Base-by-base conservation (phyloP, 2,888 invertebrate genomes). In the Microplitis manilae region DNA sequence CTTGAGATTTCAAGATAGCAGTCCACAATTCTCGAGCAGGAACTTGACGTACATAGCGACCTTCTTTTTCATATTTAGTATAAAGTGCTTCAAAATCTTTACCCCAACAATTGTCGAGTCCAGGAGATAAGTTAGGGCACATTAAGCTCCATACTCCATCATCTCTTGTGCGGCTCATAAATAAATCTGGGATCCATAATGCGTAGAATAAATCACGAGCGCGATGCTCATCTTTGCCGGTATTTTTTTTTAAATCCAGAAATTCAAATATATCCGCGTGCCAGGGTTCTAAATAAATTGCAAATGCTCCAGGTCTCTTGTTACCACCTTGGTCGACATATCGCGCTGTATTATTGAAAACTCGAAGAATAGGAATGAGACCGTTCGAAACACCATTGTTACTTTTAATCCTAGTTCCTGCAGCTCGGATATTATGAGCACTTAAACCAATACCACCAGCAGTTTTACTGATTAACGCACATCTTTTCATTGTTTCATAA, bases 271-370 rank as follows among this genome's bases (percentile, higher is more conserved):
- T 92, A 90, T 99, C 99, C 0, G 97, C 95, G 91, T 99, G 99
- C 99, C 99, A 99, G 0, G 99, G 99, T 90, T 99, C 99, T 73
- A 99, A 90, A 87, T 99, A 99, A 79, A 99, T 94, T 15, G 99
- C 98, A 91, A 99, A 98, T 2, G 98, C 98, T 30, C 99, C 99
- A 1, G 98, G 98, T 80, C 98, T 92, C 92, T 98, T 98, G 87
- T 98, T 98, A 69, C 98, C 98, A 30, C 98, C 98, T 91, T 99
- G 99, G 90, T 98, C 98, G 0, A 99, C 98, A 91, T 98, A 99
- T 78, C 97, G 92, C 0, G 98, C 98, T 2, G 97, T 97, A 87
- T 97, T 97, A 88, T 99, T 99, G 89, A 94, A 99, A 0, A 99
- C 97, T 80, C 98, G 91, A 64, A 99, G 91, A 96, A 98, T 97